Conservation (phyloP, 2,797 vertebrate species). For the Champsocephalus esox region DNA sequence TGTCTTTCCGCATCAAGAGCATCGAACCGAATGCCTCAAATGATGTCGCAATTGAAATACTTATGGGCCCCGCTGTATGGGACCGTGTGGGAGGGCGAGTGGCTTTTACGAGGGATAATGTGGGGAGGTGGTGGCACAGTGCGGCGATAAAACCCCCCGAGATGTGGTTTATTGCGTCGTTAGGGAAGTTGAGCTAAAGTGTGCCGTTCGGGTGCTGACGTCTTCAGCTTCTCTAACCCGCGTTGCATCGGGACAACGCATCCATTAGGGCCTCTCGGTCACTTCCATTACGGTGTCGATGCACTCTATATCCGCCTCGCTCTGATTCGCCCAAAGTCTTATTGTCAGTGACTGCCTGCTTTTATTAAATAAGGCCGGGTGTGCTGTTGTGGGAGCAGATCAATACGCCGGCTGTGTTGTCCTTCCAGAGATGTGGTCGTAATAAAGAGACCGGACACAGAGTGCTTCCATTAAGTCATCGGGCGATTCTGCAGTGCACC, state of each 20-base stretch:
- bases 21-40: constrained; percentile 67
- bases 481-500: background rate
- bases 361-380: constrained; percentile 59
- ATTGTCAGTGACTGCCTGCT: constrained; percentile 49
- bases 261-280: constrained; percentile 38
- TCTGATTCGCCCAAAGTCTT: constrained; percentile 53
- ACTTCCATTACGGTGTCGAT: constrained; percentile 50
- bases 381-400: constrained; percentile 51
- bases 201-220: constrained; percentile 30
- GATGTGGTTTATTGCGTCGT: constrained; percentile 65
- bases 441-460: background rate
- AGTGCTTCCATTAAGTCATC: constrained; percentile 21
- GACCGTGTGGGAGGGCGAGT: constrained; percentile 67
- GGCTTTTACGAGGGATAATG: constrained; percentile 68
- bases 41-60: constrained; percentile 66
- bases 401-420: constrained; percentile 46
- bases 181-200: constrained; percentile 56
- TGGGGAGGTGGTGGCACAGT: constrained; percentile 47
- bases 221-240: constrained; percentile 15
- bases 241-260: background rate
- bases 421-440: constrained; percentile 13
- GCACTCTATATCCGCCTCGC: constrained; percentile 4
- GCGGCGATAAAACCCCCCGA: constrained; percentile 66
- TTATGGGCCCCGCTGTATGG: constrained; percentile 45
- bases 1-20: constrained; percentile 66